phyloP scores from a whole-genome alignment of 1,140 invertebrate species.

The Globodera rostochiensis region DNA sequence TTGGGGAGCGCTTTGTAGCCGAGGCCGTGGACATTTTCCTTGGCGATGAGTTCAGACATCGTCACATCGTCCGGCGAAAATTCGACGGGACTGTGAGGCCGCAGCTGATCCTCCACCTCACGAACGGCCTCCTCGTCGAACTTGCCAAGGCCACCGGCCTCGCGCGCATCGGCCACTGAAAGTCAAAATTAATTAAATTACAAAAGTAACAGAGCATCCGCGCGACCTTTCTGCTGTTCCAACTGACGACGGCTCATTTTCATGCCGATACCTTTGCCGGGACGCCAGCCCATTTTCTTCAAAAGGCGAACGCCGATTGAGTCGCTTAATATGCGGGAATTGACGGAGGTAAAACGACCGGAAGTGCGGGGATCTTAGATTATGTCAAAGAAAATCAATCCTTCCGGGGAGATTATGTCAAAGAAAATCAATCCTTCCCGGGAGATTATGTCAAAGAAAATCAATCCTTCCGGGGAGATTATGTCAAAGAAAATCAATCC shows the following conservation, averaged over 20 bases:
- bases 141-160: constrained; percentile 37
- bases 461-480: too few relatives aligned
- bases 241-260: constrained; percentile 69
- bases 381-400: too few relatives aligned
- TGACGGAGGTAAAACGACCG: background rate
- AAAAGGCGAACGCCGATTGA: constrained; percentile 84
- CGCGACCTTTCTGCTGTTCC: constrained; percentile 49
- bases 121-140: constrained; percentile 70
- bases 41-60: constrained; percentile 74
- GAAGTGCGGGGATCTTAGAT: too few relatives aligned
- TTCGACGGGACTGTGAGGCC: constrained; percentile 64
- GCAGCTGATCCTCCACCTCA: constrained; percentile 57
- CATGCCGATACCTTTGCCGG: constrained; percentile 86
- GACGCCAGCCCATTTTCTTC: constrained; percentile 82
- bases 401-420: too few relatives aligned
- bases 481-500: too few relatives aligned
- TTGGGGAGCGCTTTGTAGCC: constrained; percentile 74
- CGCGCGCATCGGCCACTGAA: constrained; percentile 45
- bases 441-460: too few relatives aligned
- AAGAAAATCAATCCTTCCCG: too few relatives aligned
- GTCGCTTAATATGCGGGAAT: constrained; percentile 70
- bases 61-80: constrained; percentile 86
- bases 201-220: background rate
- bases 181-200: constrained; percentile 16
- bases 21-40: constrained; percentile 74